These are phyloP conservation scores for Patiria pectinifera DNA, from an alignment of 53 echinoderm and acorn worm species.

Conservation along the genomic window DNA sequence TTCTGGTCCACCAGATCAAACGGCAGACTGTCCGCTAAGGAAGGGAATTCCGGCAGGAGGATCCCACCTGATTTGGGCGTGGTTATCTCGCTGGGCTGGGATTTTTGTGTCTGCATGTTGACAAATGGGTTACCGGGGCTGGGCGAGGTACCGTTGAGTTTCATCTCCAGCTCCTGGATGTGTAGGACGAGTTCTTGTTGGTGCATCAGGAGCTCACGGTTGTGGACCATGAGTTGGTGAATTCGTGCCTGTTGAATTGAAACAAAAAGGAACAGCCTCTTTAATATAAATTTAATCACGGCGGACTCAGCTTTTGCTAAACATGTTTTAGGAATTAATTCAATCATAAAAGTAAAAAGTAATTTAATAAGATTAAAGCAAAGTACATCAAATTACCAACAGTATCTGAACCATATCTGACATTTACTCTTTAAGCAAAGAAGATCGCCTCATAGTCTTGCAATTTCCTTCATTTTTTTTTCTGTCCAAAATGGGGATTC, in stretches of 20 bases:
- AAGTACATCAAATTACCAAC: too few relatives aligned
- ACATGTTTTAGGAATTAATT: too few relatives aligned
- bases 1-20: slow-evolving; percentile 63
- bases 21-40: slow-evolving; percentile 73
- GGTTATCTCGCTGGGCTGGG: slow-evolving; percentile 52
- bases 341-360: too few relatives aligned
- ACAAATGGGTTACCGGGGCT: slow-evolving; percentile 91
- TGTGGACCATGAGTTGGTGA: slow-evolving; percentile 94
- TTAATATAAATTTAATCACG: not conserved
- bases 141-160: slow-evolving; percentile 67
- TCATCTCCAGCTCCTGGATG: slow-evolving; percentile 92
- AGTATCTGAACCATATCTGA: too few relatives aligned
- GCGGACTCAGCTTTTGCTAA: not conserved
- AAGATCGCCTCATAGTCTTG: too few relatives aligned
- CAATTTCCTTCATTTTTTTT: too few relatives aligned
- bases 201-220: slow-evolving; percentile 87
- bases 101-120: slow-evolving; percentile 41
- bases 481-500: too few relatives aligned
- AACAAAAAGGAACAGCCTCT: not conserved
- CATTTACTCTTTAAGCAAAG: too few relatives aligned
- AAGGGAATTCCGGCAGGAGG: slow-evolving; percentile 87
- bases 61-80: slow-evolving; percentile 78
- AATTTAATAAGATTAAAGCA: too few relatives aligned
- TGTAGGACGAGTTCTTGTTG: slow-evolving; percentile 88
- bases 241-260: slow-evolving; percentile 82